Evolutionary conservation across 2,888 invertebrate genomes (phyloP).

Genomic region (Drosophila meridionalis): DNA sequence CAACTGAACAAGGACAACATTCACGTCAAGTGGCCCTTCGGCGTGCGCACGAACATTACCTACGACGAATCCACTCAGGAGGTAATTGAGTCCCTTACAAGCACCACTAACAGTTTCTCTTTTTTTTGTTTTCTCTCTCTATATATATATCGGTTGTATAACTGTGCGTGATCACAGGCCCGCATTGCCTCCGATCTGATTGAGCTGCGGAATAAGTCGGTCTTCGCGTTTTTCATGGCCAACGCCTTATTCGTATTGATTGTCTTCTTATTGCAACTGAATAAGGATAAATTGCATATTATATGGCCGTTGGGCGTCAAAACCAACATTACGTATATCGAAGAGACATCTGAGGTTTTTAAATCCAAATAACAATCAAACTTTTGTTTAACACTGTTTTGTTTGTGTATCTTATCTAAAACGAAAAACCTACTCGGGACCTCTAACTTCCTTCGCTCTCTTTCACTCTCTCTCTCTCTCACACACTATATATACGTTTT

Average conservation of each 20-base stretch:
- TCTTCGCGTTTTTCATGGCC: constrained; percentile 99
- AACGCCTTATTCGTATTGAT: constrained; percentile 99
- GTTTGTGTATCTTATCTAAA: constrained; percentile 66
- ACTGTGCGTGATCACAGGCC: constrained; percentile 86
- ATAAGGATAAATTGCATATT: constrained; percentile 99
- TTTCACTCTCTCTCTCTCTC: constrained; percentile 18
- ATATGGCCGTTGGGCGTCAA: constrained; percentile 98
- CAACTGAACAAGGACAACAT: constrained; percentile 99
- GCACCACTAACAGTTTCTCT: constrained; percentile 83
- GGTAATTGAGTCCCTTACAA: constrained; percentile 88
- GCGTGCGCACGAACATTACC: constrained; percentile 96
- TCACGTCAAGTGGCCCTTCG: constrained; percentile 98
- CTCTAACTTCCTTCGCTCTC: constrained; percentile 56
- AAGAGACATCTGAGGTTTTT: constrained; percentile 95
- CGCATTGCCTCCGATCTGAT: constrained; percentile 95
- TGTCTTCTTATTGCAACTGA: constrained; percentile 99
- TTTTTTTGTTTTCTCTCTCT: constrained; percentile 39
- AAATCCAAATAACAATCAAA: constrained; percentile 40
- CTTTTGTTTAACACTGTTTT: constrained; percentile 24
- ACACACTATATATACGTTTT: constrained; percentile 34
- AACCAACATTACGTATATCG: constrained; percentile 97
- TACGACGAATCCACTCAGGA: constrained; percentile 95
- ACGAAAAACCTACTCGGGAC: constrained; percentile 19
- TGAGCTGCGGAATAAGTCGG: constrained; percentile 98
- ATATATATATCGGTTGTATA: constrained; percentile 59